phyloP scores from a whole-genome alignment of 1,140 invertebrate species.

The Drosophila malerkotliana region DNA sequence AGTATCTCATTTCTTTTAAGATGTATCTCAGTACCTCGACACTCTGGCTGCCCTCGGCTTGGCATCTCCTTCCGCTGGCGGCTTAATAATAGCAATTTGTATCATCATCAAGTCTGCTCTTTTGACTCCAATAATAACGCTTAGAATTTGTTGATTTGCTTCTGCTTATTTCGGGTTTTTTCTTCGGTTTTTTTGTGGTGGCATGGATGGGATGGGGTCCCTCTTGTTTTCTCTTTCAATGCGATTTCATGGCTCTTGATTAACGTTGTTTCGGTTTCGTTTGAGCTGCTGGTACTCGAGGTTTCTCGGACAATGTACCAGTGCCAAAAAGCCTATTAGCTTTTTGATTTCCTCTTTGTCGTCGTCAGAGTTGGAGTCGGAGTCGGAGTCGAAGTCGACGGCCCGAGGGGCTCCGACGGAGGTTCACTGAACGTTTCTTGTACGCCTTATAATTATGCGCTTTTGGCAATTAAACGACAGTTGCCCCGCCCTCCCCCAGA shows the following conservation, averaged over 20 bases:
- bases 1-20: constrained; percentile 30
- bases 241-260: constrained; percentile 76
- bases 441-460: constrained; percentile 69
- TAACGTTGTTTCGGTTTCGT: constrained; percentile 49
- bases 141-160: constrained; percentile 72
- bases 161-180: constrained; percentile 31
- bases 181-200: constrained; percentile 4
- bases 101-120: constrained; percentile 60
- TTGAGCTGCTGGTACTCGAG: constrained; percentile 43
- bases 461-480: constrained; percentile 77
- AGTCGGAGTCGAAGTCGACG: neutral
- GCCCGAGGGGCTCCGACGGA: constrained; percentile 10
- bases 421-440: constrained; percentile 61
- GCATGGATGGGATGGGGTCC: constrained; percentile 11
- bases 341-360: constrained; percentile 37
- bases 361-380: neutral
- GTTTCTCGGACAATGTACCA: constrained; percentile 45
- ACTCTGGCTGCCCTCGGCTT: neutral
- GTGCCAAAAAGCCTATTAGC: constrained; percentile 54
- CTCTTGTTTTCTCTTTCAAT: constrained; percentile 61
- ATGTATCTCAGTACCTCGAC: constrained; percentile 21
- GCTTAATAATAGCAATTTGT: constrained; percentile 75
- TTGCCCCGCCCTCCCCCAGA: constrained; percentile 9
- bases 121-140: constrained; percentile 60
- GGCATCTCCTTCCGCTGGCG: constrained; percentile 6